Percentiles rank a stretch among this genome's conserved stretches.
Conservation (phyloP, 2,113 vertebrate species). For the Leptobrachium leishanense region DNA sequence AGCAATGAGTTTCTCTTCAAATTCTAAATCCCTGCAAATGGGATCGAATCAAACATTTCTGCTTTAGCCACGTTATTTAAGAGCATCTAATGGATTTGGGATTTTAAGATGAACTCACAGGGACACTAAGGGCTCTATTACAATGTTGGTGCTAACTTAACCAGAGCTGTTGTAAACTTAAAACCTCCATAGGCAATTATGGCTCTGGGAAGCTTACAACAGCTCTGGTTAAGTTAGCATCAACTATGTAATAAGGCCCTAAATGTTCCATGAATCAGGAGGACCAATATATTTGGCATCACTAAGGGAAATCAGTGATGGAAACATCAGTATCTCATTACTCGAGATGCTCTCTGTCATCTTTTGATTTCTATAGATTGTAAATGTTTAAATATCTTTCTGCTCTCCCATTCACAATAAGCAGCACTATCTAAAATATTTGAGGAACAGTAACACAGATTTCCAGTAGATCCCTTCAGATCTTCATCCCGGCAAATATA, state of each 20-base stretch:
- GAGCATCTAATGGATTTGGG: neutral
- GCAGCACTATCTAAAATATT: neutral
- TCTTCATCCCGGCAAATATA: too few relatives aligned
- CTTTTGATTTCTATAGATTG: neutral
- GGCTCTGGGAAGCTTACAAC: too few relatives aligned
- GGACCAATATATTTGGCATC: neutral
- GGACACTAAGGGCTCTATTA: too few relatives aligned
- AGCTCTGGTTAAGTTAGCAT: too few relatives aligned
- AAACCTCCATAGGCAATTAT: too few relatives aligned
- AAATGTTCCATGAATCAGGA: neutral
- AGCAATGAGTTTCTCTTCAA: too few relatives aligned
- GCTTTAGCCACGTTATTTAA: neutral
- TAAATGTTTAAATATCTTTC: neutral
- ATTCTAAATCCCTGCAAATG: too few relatives aligned
- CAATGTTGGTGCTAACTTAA: too few relatives aligned
- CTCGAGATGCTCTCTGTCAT: neutral
- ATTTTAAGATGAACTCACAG: neutral
- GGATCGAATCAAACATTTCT: neutral
- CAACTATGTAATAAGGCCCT: neutral
- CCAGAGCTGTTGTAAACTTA: too few relatives aligned
- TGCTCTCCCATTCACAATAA: neutral
- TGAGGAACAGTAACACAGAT: neutral
- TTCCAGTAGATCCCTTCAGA: neutral
- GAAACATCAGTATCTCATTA: neutral
- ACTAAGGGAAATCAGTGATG: neutral